Conservation (phyloP, 2,797 vertebrate genomes). For the Catostomus latipinnis region DNA sequence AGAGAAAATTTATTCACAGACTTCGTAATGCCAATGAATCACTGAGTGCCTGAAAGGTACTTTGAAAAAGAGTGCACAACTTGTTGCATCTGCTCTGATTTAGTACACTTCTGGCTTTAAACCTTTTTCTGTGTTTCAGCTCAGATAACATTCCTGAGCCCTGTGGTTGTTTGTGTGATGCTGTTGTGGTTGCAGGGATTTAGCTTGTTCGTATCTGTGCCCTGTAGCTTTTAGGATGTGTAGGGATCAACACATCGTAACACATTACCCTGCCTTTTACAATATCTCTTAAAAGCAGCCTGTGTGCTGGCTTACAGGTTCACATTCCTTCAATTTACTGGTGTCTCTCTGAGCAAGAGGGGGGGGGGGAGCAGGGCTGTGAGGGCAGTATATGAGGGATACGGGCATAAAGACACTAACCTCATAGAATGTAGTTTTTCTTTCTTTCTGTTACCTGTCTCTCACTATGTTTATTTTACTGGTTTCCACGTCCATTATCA, state of each 20-base stretch:
- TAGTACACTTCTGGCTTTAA: conserved; percentile 36
- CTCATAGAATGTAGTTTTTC: neutral
- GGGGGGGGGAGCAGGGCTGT: conserved; percentile 21
- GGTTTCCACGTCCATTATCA: conserved; percentile 58
- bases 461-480: conserved; percentile 57
- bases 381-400: conserved; percentile 21
- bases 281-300: conserved; percentile 34
- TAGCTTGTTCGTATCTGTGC: conserved; percentile 11
- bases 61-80: conserved; percentile 30
- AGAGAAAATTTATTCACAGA: conserved; percentile 41
- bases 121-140: conserved; percentile 34
- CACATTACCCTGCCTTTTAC: conserved; percentile 43
- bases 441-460: conserved; percentile 36
- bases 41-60: conserved; percentile 46
- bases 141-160: conserved; percentile 32
- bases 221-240: conserved; percentile 33
- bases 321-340: conserved; percentile 54
- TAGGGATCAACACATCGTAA: conserved; percentile 38
- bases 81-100: conserved; percentile 49
- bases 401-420: conserved; percentile 25
- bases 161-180: conserved; percentile 36
- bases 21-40: conserved; percentile 40
- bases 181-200: conserved; percentile 36
- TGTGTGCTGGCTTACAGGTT: conserved; percentile 36
- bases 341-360: conserved; percentile 17